Percentiles rank a stretch among this genome's conserved stretches.
These are phyloP conservation scores for Protonemura montana DNA, from an alignment of 2,888 invertebrate species.

Conservation along the genomic window DNA sequence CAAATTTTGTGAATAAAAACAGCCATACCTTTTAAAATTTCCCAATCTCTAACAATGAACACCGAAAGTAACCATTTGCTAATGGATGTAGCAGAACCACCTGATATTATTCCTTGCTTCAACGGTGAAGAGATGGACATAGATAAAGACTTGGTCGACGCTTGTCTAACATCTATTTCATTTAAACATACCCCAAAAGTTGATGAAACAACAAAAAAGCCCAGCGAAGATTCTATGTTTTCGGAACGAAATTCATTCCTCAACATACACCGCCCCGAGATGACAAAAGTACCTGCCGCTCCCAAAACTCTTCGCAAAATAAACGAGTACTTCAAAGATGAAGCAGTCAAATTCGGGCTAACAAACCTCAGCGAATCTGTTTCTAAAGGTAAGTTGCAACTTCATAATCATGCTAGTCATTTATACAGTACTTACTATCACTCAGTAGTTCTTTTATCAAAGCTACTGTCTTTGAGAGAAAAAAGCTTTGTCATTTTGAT, in stretches of 20 bases:
- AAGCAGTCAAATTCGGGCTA: neutral
- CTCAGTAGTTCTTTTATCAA: too few species aligned
- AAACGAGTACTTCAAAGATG: conserved; percentile 39
- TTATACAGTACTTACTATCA: too few species aligned
- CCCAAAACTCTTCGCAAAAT: conserved; percentile 27
- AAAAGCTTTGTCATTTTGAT: too few species aligned
- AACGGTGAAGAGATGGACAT: conserved; percentile 41
- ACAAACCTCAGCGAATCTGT: neutral
- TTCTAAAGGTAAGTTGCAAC: too few species aligned
- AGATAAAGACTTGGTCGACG: conserved; percentile 33
- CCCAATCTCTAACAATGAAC: neutral
- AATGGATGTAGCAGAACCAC: neutral
- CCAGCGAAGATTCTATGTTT: neutral
- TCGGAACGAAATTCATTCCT: conserved; percentile 40
- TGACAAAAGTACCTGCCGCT: conserved; percentile 40
- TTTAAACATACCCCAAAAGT: neutral
- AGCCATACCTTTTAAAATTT: neutral
- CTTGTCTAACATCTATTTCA: conserved; percentile 41
- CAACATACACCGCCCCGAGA: conserved; percentile 43
- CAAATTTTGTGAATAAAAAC: neutral
- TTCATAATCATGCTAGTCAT: too few species aligned
- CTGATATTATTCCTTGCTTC: conserved; percentile 33
- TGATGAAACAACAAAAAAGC: neutral
- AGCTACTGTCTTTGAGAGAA: too few species aligned
- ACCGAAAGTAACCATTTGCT: neutral